These are phyloP conservation scores for Elgaria multicarinata DNA, from an alignment of 2,113 vertebrate species.

Conservation along the genomic window DNA sequence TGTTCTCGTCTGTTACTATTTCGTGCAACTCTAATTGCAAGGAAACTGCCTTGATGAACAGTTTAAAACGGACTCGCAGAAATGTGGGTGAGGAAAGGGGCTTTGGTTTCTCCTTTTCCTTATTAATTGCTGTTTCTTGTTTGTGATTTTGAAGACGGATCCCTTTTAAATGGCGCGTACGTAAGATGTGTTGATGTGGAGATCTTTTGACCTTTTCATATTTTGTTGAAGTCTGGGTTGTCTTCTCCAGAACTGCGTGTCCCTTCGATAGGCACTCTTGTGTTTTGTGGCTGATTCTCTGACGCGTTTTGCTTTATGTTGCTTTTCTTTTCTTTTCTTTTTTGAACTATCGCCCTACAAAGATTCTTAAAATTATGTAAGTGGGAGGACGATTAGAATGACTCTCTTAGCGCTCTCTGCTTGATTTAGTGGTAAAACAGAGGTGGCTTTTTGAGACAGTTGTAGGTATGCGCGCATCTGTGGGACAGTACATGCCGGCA, in stretches of 20 bases:
- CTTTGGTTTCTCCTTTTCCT: conserved; percentile 45
- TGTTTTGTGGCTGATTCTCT: conserved; percentile 57
- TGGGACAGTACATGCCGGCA: conserved; percentile 14
- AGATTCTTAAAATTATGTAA: neutral
- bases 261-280: conserved; percentile 59
- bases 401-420: conserved; percentile 62
- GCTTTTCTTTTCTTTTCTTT: no score
- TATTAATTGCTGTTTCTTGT: conserved; percentile 56
- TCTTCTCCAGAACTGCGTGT: conserved; percentile 61
- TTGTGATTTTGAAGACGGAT: conserved; percentile 24
- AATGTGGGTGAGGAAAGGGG: conserved; percentile 59
- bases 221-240: conserved; percentile 67
- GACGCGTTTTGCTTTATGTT: conserved; percentile 62
- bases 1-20: conserved; percentile 69
- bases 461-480: conserved; percentile 47
- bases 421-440: conserved; percentile 30
- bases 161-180: conserved; percentile 34
- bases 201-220: conserved; percentile 48
- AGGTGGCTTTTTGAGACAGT: neutral
- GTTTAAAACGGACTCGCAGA: conserved; percentile 64
- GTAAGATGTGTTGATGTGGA: conserved; percentile 50
- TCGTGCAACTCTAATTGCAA: conserved; percentile 63
- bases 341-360: conserved; percentile 24
- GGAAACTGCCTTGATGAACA: conserved; percentile 55
- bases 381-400: conserved; percentile 57